Conservation (phyloP, 2,113 vertebrate species). For the Ploceus nigricollis region DNA sequence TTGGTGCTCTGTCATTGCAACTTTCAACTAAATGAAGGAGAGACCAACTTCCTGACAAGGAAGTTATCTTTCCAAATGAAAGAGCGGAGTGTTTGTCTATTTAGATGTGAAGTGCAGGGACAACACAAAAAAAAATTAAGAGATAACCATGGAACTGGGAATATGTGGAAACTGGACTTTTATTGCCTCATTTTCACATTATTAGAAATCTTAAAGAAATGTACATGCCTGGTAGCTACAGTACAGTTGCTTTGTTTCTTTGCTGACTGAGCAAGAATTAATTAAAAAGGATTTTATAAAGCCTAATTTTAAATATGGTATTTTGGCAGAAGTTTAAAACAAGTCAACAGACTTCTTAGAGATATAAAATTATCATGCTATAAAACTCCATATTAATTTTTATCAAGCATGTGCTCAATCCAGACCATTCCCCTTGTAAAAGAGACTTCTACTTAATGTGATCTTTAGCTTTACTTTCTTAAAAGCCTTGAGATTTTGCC, state of each 20-base stretch:
- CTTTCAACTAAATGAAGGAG: conserved; percentile 14
- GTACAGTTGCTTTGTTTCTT: not conserved
- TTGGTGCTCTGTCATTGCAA: conserved; percentile 45
- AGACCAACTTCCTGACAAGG: conserved; percentile 24
- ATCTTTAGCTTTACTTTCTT: not conserved
- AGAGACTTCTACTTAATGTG: not conserved
- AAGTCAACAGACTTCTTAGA: not conserved
- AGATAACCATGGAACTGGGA: not conserved
- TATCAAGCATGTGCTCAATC: not conserved
- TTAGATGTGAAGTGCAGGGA: not conserved
- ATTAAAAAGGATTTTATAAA: not conserved
- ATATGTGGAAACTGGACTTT: not conserved
- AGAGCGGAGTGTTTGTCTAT: not conserved
- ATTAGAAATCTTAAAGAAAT: not conserved
- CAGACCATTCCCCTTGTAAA: not conserved
- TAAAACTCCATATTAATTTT: not conserved
- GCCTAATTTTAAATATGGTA: not conserved
- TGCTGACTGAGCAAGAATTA: not conserved
- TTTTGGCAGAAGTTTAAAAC: not conserved
- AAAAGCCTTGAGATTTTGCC: not conserved
- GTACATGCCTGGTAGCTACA: not conserved
- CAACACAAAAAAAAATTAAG: not conserved
- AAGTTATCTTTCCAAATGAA: conserved; percentile 28
- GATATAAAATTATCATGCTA: not conserved
- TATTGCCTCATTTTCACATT: not conserved